Conservation (phyloP, 2,888 invertebrate genomes). For the Coleophora flavipennella region DNA sequence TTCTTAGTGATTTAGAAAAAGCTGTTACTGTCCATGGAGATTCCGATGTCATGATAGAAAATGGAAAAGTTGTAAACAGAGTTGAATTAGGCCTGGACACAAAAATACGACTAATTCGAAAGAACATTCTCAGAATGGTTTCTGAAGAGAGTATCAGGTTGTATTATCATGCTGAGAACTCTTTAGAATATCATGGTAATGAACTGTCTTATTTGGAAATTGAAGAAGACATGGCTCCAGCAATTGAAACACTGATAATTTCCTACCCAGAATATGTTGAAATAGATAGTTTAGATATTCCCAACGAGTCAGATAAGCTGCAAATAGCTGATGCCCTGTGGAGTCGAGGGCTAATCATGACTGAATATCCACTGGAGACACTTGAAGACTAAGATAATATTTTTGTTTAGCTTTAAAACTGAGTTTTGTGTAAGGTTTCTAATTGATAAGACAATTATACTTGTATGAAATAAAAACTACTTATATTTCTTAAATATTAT, state of each 20-base stretch:
- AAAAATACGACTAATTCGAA: conserved; percentile 71
- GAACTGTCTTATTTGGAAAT: conserved; percentile 82
- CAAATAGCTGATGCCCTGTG: conserved; percentile 80
- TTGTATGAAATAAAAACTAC: conserved; percentile 29
- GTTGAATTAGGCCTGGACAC: conserved; percentile 79
- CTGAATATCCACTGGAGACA: conserved; percentile 73
- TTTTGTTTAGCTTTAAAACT: conserved; percentile 5
- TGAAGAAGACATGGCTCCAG: conserved; percentile 76
- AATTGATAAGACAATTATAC: neutral
- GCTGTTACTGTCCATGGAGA: conserved; percentile 80
- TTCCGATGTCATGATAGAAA: conserved; percentile 76
- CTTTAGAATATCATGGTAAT: conserved; percentile 86
- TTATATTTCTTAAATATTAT: conserved; percentile 58
- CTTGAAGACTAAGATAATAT: conserved; percentile 40
- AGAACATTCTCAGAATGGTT: conserved; percentile 74
- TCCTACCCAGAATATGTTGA: conserved; percentile 84
- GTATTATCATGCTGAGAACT: conserved; percentile 90
- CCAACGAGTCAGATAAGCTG: conserved; percentile 77
- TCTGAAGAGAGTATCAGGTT: conserved; percentile 76
- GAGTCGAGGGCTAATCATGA: conserved; percentile 86
- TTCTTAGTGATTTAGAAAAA: conserved; percentile 77
- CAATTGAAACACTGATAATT: conserved; percentile 79
- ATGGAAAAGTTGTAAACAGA: conserved; percentile 75
- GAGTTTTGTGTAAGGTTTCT: neutral
- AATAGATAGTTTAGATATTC: conserved; percentile 80